Base-by-base conservation (phyloP, 30 jellyfish, hydroid and myxozoan species). In the Hydra vulgaris region DNA sequence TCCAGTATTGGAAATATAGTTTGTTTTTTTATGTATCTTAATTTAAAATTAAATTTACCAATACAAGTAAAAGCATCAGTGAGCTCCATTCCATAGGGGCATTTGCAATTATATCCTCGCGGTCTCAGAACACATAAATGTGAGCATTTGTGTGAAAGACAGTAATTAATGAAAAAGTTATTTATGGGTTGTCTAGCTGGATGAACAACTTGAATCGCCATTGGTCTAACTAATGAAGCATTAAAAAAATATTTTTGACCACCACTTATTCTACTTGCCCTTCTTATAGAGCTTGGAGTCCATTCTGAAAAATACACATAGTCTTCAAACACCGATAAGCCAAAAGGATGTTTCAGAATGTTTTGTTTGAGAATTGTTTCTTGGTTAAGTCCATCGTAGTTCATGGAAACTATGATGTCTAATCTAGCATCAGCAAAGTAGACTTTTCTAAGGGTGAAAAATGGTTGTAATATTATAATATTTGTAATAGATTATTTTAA, bases 91-190 rank as follows among this genome's bases (percentile, higher is more conserved):
- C 98, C 96, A 72, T 85, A 83, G 18, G 98, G 98, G 77, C 98
- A 92, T 67, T 83, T 83, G 80, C 98, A 92, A 23, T 90, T 52
- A 72, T 66, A 84, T 7, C 96, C 96, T 21, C 61, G 70, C 8
- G 98, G 98, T 55, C 77, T 87, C 82, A 92, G 68, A 53, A 92
- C 95, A 70, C 98, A 92, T 7, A 92, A 79, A 80, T 92, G 96
- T 1, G 96, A 82, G 70, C 98, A 92, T 27, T 26, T 83, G 73
- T 81, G 81, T 0, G 69, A 26, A 15, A 23, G 22, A 79, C 98
- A 92, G 80, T 76, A 54, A 69, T 92, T 86, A 18, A 1, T n/a
- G 1, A 87, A 18, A 19, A 21, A 40, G 21, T 54, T 79, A 23
- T 40, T 70, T 1, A 74, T 70, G 19, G 88, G 90, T 76, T 92